Evolutionary conservation across 2,888 invertebrate species (phyloP), one percentile per base, ranked within the genome.

Genomic region (Hirtodrosophila trivittata): DNA sequence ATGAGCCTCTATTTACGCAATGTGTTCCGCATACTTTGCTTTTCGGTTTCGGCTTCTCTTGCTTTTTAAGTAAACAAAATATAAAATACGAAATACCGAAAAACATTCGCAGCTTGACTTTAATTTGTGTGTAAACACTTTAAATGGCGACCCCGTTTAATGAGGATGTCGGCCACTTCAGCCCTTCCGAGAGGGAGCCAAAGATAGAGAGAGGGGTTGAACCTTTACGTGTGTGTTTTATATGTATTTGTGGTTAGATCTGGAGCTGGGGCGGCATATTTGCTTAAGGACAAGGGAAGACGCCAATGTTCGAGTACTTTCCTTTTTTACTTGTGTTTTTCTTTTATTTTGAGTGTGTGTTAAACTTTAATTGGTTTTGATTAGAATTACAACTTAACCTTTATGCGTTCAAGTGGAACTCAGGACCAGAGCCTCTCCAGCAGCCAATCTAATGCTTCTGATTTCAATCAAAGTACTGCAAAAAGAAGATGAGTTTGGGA

Each of bases 101-200:
- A 56, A 57, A 46, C 49, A 32, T 25, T 63, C 13, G 14, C 67
- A 47, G 70, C 84, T 84, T 74, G 85, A 85, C 87, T 81, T 81
- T 84, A 81, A 81, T 81, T 81, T 85, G 64, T 77, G 77, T 70
- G 87, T 77, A 81, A 81, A 85, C 77, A 81, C 82, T 86, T 81
- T 86, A 81, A 86, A 74, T 62, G 63, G 43, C 63, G 38, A 38
- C 38, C 46, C 41, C 39, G 5, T 21, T 21, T 21, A 21, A 65
- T 39, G 62, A 56, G 60, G 49, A 47, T 14, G 38, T 33, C 46
- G 66, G 49, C 49, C 60, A 68, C 84, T 86, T 58, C 41, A 70
- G 67, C 66, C 66, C 62, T 66, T 60, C 66, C 45, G 38, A 30
- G 39, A 25, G n/a, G 12, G 33, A 14, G 38, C 43, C 42, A 41